phyloP scores from a whole-genome alignment of 2,113 vertebrate genomes.

The Drymodes brunneopygia region DNA sequence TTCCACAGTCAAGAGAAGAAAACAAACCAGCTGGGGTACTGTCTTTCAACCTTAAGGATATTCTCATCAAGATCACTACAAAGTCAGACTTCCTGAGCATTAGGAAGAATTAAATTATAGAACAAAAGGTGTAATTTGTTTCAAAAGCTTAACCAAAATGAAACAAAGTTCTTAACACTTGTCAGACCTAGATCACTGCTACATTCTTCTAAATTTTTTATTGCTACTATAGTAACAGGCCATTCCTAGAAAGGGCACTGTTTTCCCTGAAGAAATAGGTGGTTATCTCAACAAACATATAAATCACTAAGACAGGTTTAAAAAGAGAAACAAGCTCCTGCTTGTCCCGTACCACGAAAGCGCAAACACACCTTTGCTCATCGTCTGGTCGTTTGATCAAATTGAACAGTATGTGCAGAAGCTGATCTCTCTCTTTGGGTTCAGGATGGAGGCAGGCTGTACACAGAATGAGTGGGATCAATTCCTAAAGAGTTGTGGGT shows the following conservation, averaged over 20 bases:
- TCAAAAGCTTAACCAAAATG: neutral
- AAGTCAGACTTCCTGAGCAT: neutral
- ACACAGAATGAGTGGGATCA: constrained; percentile 96
- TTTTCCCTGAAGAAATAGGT: neutral
- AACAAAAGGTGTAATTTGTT: neutral
- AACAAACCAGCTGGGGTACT: neutral
- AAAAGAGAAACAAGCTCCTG: neutral
- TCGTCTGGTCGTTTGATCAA: constrained; percentile 98
- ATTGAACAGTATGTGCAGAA: constrained; percentile 98
- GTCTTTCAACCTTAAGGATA: constrained; percentile 30
- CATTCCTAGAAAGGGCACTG: neutral
- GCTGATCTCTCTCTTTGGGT: constrained; percentile 96
- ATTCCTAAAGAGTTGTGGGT: constrained; percentile 75
- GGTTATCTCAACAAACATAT: no score
- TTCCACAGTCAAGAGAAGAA: neutral
- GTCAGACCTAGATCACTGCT: neutral
- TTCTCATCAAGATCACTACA: neutral
- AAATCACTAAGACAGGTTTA: no score
- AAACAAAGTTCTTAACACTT: neutral
- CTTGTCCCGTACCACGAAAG: neutral
- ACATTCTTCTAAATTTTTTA: neutral
- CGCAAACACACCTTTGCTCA: constrained; percentile 85
- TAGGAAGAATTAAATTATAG: neutral
- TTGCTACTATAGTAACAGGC: neutral
- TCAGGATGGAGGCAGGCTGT: constrained; percentile 97